Conservation (phyloP, 2,113 vertebrate genomes). For the Acanthochromis polyacanthus region DNA sequence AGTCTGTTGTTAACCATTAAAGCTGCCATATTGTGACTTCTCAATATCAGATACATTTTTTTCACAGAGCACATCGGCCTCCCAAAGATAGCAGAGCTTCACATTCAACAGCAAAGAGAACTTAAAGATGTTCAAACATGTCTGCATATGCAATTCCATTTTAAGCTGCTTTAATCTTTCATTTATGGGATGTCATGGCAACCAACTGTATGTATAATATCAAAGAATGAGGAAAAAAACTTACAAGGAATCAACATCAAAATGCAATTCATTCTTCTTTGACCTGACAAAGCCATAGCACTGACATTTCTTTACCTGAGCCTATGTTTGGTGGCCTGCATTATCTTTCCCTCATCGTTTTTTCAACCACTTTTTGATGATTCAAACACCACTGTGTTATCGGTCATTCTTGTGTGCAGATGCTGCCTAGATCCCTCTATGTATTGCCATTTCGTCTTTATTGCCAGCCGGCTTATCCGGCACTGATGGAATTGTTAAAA, state of each 20-base stretch:
- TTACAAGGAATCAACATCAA: conserved; percentile 26
- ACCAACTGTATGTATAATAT: neutral
- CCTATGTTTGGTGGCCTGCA: conserved; percentile 27
- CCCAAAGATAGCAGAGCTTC: neutral
- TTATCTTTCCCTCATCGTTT: conserved; percentile 64
- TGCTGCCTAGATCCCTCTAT: conserved; percentile 77
- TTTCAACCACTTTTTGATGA: conserved; percentile 70
- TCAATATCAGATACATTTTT: no score
- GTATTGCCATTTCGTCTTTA: conserved; percentile 77
- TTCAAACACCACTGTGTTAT: conserved; percentile 76
- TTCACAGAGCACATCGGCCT: fast-evolving
- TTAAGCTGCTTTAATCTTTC: neutral
- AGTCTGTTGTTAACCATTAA: neutral
- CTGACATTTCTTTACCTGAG: conserved; percentile 61
- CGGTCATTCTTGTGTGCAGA: conserved; percentile 76
- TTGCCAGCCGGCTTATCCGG: conserved; percentile 78
- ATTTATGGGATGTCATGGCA: neutral
- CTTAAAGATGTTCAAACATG: neutral
- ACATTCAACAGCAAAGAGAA: neutral
- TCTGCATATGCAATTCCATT: neutral
- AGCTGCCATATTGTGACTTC: no score
- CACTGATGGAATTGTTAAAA: conserved; percentile 85
- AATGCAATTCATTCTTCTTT: conserved; percentile 48
- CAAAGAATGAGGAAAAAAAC: conserved; percentile 20
- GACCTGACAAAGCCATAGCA: conserved; percentile 29